Percentiles rank a stretch among this genome's conserved stretches.
These are phyloP conservation scores for Tenthredo scrophulariae DNA, from an alignment of 2,888 invertebrate species.

Conservation along the genomic window DNA sequence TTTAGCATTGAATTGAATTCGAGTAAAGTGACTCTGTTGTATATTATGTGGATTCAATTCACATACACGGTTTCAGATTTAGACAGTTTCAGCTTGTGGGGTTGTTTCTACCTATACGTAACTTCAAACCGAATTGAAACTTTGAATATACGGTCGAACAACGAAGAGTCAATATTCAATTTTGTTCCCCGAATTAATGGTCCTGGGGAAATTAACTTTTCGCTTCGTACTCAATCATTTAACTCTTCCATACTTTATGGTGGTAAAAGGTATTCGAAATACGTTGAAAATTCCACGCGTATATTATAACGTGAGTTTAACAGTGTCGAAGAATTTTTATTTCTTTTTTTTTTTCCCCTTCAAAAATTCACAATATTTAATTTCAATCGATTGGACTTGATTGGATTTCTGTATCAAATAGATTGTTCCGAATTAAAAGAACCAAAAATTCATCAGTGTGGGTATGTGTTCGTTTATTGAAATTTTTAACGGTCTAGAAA, in stretches of 20 bases:
- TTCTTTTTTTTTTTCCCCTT: not conserved
- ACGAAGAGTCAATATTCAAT: constrained; percentile 36
- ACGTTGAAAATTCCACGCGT: not conserved
- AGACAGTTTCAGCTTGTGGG: not conserved
- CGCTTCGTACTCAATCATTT: constrained; percentile 31
- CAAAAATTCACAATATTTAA: not conserved
- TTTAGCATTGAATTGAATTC: not conserved
- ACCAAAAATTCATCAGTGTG: not conserved
- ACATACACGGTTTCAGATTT: not conserved
- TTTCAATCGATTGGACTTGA: not conserved
- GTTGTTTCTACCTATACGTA: not conserved
- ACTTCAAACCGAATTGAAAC: not conserved
- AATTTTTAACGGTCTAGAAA: not conserved
- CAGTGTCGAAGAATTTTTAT: not conserved
- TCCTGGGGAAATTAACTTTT: constrained; percentile 31
- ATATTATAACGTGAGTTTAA: not conserved
- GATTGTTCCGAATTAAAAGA: not conserved
- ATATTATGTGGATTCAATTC: not conserved
- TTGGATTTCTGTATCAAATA: not conserved
- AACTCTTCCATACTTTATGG: constrained; percentile 17
- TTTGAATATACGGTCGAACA: not conserved
- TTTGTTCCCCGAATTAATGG: constrained; percentile 29
- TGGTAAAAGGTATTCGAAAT: not conserved
- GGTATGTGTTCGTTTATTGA: not conserved
- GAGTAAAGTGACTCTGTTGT: not conserved